Evolutionary conservation across 2,888 invertebrate species (phyloP), one percentile per base, ranked within the genome.

Genomic region (Apoderus coryli): DNA sequence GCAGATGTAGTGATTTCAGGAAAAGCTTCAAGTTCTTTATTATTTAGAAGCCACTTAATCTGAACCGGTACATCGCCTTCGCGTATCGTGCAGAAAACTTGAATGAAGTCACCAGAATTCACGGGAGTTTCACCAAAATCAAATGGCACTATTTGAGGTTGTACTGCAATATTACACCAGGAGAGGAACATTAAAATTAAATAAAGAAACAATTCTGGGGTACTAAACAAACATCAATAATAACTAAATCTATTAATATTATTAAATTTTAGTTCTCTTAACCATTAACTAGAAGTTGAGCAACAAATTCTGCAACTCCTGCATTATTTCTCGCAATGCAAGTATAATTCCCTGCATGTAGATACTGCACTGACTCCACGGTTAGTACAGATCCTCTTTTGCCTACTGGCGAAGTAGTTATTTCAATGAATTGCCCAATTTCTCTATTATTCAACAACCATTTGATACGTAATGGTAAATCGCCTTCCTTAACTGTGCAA

Each of bases 331-430:
- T 66, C 31, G 78, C 81, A 48, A 69, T 66, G 57, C 82, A 82
- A 37, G 73, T 71, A 55, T 80, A 82, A 46, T 70, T 73, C 45
- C 81, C 82, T 44, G 75, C 70, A 55, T 81, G 78, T 39, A 61
- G 65, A 22, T 71, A 68, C 33, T 67, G 65, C 23, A 76, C 72
- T 4, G 69, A 65, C 46, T 74, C 72, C 40, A 78, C 73, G 39
- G 68, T 69, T 33, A 81, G 58, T 32, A 72, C 56, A 39, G 72
- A 60, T 40, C 63, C 62, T 68, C 57, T 42, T 43, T 47, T 50
- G 16, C 57, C 56, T 25, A 54, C 44, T 32, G 46, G 43, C 4
- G 53, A 41, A 4, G 46, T 41, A 2, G 51, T 43, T 10, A 56
- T 43, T 40, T 52, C 54, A 3, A 46, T 47, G 32, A 46, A 50